phyloP scores from a whole-genome alignment of 1,140 invertebrate genomes.

The Palaemon carinicauda region DNA sequence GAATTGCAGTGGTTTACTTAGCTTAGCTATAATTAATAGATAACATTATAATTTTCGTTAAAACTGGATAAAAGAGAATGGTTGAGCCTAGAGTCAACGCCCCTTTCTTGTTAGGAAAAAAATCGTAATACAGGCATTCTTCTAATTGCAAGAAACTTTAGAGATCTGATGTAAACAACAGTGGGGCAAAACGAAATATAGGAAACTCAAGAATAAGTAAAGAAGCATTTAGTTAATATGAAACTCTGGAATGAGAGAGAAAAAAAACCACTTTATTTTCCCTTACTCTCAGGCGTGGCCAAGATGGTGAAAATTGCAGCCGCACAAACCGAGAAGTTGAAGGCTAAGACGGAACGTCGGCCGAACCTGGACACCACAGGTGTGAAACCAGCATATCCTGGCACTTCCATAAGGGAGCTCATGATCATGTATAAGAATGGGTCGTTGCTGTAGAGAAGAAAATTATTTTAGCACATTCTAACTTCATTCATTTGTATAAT shows the following conservation, averaged over 20 bases:
- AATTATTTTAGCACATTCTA: background rate
- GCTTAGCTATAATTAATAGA: too few species aligned
- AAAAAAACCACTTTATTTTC: background rate
- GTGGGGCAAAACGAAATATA: too few species aligned
- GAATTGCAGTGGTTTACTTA: background rate
- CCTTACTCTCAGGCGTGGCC: slow-evolving; percentile 30
- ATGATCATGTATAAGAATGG: slow-evolving; percentile 54
- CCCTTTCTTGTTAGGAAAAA: too few species aligned
- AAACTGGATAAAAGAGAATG: too few species aligned
- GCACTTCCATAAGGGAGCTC: slow-evolving; percentile 54
- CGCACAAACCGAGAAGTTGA: slow-evolving; percentile 48
- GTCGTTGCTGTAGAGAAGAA: slow-evolving; percentile 29
- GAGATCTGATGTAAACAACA: too few species aligned
- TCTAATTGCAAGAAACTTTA: too few species aligned
- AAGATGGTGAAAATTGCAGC: slow-evolving; percentile 49
- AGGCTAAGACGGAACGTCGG: slow-evolving; percentile 18
- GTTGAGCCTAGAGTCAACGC: too few species aligned
- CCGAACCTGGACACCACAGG: slow-evolving; percentile 44
- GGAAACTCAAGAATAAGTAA: too few species aligned
- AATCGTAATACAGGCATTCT: too few species aligned
- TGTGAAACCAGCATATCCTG: slow-evolving; percentile 47
- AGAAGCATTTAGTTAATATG: too few species aligned
- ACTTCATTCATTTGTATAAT: too few species aligned
- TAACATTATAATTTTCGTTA: too few species aligned
- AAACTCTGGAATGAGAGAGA: background rate